Evolutionary conservation across 2,797 vertebrate species (phyloP).

Genomic region (Manis pentadactyla): DNA sequence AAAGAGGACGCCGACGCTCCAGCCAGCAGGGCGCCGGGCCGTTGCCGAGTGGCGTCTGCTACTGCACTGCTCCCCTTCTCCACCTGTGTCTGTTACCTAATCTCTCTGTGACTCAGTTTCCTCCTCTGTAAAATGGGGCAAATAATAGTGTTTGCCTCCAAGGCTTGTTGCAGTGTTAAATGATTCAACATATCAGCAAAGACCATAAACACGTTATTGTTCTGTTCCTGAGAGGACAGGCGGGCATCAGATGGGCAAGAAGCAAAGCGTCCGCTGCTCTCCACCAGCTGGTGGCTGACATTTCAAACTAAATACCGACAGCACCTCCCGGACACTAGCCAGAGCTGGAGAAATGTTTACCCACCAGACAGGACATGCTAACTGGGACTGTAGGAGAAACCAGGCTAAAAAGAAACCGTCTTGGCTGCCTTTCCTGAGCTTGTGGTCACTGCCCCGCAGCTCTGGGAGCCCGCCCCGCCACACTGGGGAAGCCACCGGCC

Average conservation of each 20-base stretch:
- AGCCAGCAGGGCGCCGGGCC: too few relatives aligned
- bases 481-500: neutral
- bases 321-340: neutral
- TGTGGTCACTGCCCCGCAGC: neutral
- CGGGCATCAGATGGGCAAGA: neutral
- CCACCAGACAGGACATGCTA: too few relatives aligned
- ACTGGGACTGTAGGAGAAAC: neutral
- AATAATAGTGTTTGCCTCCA: neutral
- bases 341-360: neutral
- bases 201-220: neutral
- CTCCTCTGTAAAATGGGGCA: neutral
- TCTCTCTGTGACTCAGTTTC: neutral
- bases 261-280: neutral
- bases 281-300: neutral
- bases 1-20: neutral
- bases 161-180: neutral
- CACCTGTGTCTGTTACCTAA: neutral
- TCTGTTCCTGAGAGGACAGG: neutral
- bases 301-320: neutral
- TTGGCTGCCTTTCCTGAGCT: neutral
- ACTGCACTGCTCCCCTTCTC: neutral
- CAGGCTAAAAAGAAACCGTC: fast-evolving
- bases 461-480: neutral
- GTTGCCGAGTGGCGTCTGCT: neutral
- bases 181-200: neutral